phyloP scores from a whole-genome alignment of 1,140 invertebrate species.

The Rhopalosiphum maidis region DNA sequence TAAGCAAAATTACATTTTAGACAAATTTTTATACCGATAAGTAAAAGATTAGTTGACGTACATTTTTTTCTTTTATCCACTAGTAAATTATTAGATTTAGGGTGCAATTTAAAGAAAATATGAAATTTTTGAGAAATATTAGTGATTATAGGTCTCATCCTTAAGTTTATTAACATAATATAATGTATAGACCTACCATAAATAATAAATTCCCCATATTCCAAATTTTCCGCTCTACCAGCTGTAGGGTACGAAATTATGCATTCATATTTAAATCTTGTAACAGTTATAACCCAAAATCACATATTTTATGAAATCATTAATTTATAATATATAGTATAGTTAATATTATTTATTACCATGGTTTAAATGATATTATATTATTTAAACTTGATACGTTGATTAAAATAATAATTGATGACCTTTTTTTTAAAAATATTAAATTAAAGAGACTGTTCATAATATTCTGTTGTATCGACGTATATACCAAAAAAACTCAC shows the following conservation, averaged over 20 bases:
- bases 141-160: too few species aligned
- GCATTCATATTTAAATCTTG: not conserved
- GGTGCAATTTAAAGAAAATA: too few species aligned
- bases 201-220: too few species aligned
- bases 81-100: too few species aligned
- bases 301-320: not conserved
- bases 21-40: too few species aligned
- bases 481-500: not conserved
- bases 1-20: too few species aligned
- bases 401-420: not conserved
- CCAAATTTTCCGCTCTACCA: not conserved
- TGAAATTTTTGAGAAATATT: too few species aligned
- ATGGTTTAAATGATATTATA: not conserved
- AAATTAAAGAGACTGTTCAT: not conserved
- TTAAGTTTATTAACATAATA: too few species aligned
- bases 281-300: not conserved
- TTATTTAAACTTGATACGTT: not conserved
- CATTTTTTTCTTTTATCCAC: too few species aligned
- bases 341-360: not conserved
- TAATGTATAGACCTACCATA: too few species aligned
- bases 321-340: not conserved
- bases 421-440: not conserved
- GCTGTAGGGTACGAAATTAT: not conserved
- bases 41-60: too few species aligned
- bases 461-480: not conserved